Evolutionary conservation across 1,140 invertebrate species (phyloP).

Genomic region (Ceratoteleas bidentatus): DNA sequence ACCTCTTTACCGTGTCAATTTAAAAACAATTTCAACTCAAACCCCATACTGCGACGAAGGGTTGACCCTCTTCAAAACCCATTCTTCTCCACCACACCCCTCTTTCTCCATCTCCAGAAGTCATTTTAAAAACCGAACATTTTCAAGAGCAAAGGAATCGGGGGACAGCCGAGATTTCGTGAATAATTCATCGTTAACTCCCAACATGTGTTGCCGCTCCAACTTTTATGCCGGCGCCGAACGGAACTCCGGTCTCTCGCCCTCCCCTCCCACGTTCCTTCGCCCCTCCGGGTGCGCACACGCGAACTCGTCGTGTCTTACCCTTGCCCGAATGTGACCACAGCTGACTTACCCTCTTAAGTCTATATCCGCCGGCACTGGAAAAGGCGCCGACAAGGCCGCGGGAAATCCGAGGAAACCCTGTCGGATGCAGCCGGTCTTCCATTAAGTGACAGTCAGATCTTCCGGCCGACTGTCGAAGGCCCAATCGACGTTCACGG

Average conservation of each 20-base stretch:
- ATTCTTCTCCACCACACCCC: too few species aligned
- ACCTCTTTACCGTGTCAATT: too few species aligned
- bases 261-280: too few species aligned
- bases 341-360: conserved; percentile 24
- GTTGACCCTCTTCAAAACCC: too few species aligned
- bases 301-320: conserved; percentile 9
- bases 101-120: too few species aligned
- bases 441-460: conserved; percentile 13
- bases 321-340: conserved; percentile 25
- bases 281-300: too few species aligned
- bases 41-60: too few species aligned
- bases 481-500: not conserved
- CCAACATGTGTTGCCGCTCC: conserved; percentile 38
- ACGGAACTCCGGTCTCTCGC: too few species aligned
- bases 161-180: conserved; percentile 17
- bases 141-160: conserved; percentile 7
- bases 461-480: conserved; percentile 19
- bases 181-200: conserved; percentile 40
- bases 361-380: conserved; percentile 14
- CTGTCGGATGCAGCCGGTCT: conserved; percentile 25
- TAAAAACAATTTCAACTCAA: too few species aligned
- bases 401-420: conserved; percentile 24
- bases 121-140: too few species aligned
- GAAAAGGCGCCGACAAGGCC: conserved; percentile 3
- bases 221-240: conserved; percentile 34